Base-by-base conservation (phyloP, 2,888 invertebrate genomes). In the Melitaea athalia region DNA sequence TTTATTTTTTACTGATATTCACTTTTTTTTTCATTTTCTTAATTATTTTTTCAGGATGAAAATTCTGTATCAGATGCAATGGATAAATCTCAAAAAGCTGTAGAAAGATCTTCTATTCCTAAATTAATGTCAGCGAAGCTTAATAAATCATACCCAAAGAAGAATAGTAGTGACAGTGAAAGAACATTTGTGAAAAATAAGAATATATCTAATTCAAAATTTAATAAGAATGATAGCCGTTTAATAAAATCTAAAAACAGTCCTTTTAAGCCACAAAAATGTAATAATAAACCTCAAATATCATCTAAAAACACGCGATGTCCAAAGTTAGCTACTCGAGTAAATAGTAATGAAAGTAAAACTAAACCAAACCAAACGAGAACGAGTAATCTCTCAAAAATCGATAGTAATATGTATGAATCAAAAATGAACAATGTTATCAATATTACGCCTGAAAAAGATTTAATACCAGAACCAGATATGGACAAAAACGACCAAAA, bases 401-500 rank as follows among this genome's bases (percentile, higher is more conserved):
- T 57, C 15, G 5, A 12, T 10, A 57, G 42, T 15, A 38, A 57
- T 31, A 55, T 31, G 0, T 38, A 57, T 57, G 0, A 8, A 8
- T 24, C 24, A 24, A 24, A 24, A 24, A 5, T 5, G 11, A 57
- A 42, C 2, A 10, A 42, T 3, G 42, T 15, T 42, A 11, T 15
- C n/a, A 38, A 57, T 10, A 10, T 15, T 15, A 31, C 14, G n/a
- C 63, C 55, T 24, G 43, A 60, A 14, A 66, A 66, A 69, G 55
- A 60, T 31, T 33, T 66, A 42, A 45, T 38, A 49, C 11, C 49
- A n/a, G 31, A 53, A 45, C 60, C 63, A 7, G 42, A 63, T 45
- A 49, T 63, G 10, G 74, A 74, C 57, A 73, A 75, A 68, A 77
- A 77, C 60, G 61, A 68, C 5, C 72, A 79, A 3, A 79, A 53